These are phyloP conservation scores for Cataglyphis hispanica DNA, from an alignment of 1,140 invertebrate genomes.

Conservation along the genomic window DNA sequence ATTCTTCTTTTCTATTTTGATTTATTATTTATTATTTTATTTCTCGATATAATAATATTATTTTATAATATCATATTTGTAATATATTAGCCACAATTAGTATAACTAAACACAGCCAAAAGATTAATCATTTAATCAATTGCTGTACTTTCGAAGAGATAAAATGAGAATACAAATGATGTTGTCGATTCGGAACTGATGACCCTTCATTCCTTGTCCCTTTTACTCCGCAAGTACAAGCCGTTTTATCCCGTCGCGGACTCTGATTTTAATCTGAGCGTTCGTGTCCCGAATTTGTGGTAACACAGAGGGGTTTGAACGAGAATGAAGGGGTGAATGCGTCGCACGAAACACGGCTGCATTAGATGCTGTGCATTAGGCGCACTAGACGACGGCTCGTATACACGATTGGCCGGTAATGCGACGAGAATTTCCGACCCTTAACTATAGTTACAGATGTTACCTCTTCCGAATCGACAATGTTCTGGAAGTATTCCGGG, in stretches of 20 bases:
- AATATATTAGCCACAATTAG: neutral
- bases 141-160: neutral
- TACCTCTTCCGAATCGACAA: constrained; percentile 62
- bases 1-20: neutral
- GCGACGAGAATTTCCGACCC: constrained; percentile 72
- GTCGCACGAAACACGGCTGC: constrained; percentile 75
- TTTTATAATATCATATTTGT: neutral
- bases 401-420: constrained; percentile 76
- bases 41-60: neutral
- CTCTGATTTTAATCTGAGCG: constrained; percentile 77
- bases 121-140: constrained; percentile 19
- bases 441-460: constrained; percentile 70
- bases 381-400: constrained; percentile 67
- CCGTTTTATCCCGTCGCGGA: constrained; percentile 34
- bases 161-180: constrained; percentile 44
- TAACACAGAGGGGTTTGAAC: constrained; percentile 60
- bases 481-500: constrained; percentile 57
- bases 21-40: too few species aligned
- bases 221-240: constrained; percentile 31
- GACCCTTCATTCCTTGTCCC: constrained; percentile 2
- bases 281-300: constrained; percentile 78
- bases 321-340: constrained; percentile 35
- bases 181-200: neutral
- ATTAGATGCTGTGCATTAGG: constrained; percentile 72
- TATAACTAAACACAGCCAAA: neutral